Percentiles rank a stretch among this genome's conserved stretches.
Evolutionary conservation across 2,888 invertebrate genomes (phyloP).

Genomic region (Brachypterus glaber): DNA sequence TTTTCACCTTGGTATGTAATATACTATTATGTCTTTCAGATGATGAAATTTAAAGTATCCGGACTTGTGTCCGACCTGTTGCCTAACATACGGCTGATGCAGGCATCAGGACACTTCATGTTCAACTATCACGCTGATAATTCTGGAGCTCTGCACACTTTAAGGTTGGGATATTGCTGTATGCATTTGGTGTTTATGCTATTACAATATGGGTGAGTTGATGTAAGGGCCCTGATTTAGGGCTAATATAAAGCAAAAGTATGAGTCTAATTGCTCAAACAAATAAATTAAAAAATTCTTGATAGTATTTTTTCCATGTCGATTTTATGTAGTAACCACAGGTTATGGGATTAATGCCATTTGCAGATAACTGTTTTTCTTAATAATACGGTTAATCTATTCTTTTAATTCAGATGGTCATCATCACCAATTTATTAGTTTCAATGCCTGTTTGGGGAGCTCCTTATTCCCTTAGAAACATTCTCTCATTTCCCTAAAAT

Average conservation of each 20-base stretch:
- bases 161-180: constrained; percentile 52
- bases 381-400: too few relatives aligned
- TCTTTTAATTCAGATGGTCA: too few relatives aligned
- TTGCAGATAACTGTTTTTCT: too few relatives aligned
- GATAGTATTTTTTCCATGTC: constrained; percentile 1
- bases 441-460: too few relatives aligned
- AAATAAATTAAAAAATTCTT: background rate
- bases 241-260: background rate
- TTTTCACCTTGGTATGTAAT: too few relatives aligned
- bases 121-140: constrained; percentile 65
- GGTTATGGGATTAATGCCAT: too few relatives aligned
- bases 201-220: constrained; percentile 47
- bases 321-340: too few relatives aligned
- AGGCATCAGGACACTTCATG: constrained; percentile 66
- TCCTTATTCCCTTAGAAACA: too few relatives aligned
- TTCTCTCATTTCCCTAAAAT: too few relatives aligned
- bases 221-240: background rate
- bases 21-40: too few relatives aligned
- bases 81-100: constrained; percentile 74
- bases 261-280: background rate
- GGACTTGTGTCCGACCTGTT: constrained; percentile 77
- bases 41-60: constrained; percentile 48
- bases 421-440: too few relatives aligned
- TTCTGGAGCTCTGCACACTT: constrained; percentile 42
- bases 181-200: constrained; percentile 53